Percentiles rank a stretch among this genome's conserved stretches.
Evolutionary conservation across 2,797 vertebrate genomes (phyloP).

Genomic region (Leptatherina wallacei): DNA sequence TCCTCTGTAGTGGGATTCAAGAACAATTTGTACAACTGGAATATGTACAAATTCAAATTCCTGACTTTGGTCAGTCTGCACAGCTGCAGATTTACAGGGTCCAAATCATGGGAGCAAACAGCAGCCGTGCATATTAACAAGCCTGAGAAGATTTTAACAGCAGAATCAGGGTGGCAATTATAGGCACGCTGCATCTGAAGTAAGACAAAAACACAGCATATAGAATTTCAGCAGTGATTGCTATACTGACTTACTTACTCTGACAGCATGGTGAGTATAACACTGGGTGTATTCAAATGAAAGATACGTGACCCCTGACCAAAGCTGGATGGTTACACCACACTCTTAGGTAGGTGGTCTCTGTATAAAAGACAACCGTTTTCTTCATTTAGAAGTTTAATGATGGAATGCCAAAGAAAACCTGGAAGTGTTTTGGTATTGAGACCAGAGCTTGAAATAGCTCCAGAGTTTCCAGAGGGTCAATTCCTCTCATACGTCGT

Average conservation of each 20-base stretch:
- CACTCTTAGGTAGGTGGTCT: constrained; percentile 66
- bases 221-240: constrained; percentile 33
- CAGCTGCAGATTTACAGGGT: constrained; percentile 76
- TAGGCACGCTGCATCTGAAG: constrained; percentile 46
- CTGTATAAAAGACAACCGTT: constrained; percentile 66
- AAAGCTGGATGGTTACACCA: constrained; percentile 37
- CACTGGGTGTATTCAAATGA: constrained; percentile 59
- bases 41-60: constrained; percentile 73
- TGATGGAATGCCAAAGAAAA: constrained; percentile 78
- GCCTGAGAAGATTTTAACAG: constrained; percentile 31
- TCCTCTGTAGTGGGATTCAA: constrained; percentile 59
- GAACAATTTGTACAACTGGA: constrained; percentile 76
- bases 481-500: constrained; percentile 53
- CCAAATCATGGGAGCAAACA: constrained; percentile 69
- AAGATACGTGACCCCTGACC: constrained; percentile 48
- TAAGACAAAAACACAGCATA: constrained; percentile 51
- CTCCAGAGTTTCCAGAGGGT: constrained; percentile 63
- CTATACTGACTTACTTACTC: constrained; percentile 50
- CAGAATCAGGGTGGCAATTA: constrained; percentile 47
- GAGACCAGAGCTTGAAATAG: constrained; percentile 76
- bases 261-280: constrained; percentile 39
- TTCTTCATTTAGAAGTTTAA: constrained; percentile 58
- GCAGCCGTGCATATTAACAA: constrained; percentile 66
- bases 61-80: constrained; percentile 69
- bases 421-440: constrained; percentile 73